A percentile compares a stretch with the other conserved stretches of the same genome.
phyloP scores from a whole-genome alignment of 2,797 vertebrate genomes.

The Artibeus jamaicensis region DNA sequence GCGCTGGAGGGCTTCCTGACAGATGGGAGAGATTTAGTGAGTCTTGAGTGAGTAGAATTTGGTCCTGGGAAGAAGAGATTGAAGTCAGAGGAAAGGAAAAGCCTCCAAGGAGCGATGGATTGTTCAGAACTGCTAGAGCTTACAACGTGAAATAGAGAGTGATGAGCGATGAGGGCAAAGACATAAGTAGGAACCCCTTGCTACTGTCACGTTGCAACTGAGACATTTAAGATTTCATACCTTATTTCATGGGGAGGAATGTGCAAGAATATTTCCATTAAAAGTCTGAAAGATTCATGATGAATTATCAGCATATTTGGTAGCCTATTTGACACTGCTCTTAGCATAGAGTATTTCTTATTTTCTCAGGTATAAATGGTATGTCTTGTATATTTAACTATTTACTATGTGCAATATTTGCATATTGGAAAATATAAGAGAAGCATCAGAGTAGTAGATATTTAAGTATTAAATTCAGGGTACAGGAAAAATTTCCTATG shows the following conservation, averaged over 20 bases:
- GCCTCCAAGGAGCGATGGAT: not conserved
- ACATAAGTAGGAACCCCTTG: not conserved
- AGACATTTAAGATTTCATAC: not conserved
- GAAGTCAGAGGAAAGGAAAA: not conserved
- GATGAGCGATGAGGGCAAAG: not conserved
- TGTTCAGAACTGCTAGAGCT: not conserved
- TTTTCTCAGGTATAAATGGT: not conserved
- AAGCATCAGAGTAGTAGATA: not conserved
- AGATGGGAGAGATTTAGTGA: not conserved
- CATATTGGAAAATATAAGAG: not conserved
- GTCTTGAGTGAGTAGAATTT: not conserved
- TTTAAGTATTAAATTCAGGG: not conserved
- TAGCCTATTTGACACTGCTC: not conserved
- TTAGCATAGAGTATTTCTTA: not conserved
- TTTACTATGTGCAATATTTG: not conserved
- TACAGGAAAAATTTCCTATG: not conserved
- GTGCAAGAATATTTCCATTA: not conserved
- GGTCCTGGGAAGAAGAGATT: not conserved
- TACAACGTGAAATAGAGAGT: not conserved
- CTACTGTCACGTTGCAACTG: not conserved
- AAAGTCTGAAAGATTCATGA: not conserved
- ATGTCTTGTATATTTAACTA: not conserved
- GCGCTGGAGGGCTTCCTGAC: not conserved
- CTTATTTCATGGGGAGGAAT: not conserved
- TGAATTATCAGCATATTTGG: not conserved